Conservation (phyloP, 2,797 vertebrate species). For the Peromyscus aztecus region DNA sequence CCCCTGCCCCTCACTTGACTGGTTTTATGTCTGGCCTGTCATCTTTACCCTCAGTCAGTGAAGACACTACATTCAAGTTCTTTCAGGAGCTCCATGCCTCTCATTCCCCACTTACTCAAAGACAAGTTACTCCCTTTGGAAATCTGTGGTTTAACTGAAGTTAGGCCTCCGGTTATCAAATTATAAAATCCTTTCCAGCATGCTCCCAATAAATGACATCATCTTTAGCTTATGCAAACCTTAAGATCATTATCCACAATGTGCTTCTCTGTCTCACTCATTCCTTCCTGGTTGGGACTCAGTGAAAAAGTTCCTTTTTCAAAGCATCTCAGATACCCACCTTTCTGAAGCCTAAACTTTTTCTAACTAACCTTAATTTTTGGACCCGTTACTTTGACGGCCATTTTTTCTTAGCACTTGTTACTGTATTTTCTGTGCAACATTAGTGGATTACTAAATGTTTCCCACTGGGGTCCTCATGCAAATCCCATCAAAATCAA, state of each 20-base stretch:
- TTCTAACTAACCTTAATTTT: neutral
- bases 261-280: neutral
- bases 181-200: neutral
- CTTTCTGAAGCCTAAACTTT: neutral
- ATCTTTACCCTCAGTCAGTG: neutral
- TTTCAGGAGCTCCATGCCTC: neutral
- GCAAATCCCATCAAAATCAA: conserved; percentile 53
- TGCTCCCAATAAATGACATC: neutral
- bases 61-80: neutral
- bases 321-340: neutral
- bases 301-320: neutral
- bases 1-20: neutral
- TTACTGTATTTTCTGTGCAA: neutral
- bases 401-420: conserved; percentile 60
- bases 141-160: neutral
- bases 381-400: neutral
- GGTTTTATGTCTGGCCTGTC: neutral
- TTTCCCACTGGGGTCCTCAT: neutral
- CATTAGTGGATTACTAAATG: conserved; percentile 53
- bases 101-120: neutral
- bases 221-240: neutral
- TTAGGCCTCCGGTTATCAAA: neutral
- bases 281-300: neutral
- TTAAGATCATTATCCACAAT: neutral
- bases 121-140: neutral